phyloP scores from a whole-genome alignment of 2,797 vertebrate genomes.

The Gymnothorax reevesii region DNA sequence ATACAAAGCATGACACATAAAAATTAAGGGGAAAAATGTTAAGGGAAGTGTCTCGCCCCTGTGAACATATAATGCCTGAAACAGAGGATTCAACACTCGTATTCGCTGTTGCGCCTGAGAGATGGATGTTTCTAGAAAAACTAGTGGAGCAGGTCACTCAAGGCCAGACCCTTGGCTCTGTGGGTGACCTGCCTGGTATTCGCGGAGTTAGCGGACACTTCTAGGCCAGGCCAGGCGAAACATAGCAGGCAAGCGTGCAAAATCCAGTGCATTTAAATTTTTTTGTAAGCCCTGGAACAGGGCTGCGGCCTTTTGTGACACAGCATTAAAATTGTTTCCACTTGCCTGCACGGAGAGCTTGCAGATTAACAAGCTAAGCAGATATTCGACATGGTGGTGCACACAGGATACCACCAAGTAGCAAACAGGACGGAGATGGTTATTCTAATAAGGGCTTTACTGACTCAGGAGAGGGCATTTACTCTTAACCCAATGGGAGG shows the following conservation, averaged over 20 bases:
- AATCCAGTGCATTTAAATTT: neutral
- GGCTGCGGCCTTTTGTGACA: slow-evolving; percentile 47
- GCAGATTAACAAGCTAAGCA: slow-evolving; percentile 46
- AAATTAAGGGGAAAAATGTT: neutral
- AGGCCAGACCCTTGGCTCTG: slow-evolving; percentile 62
- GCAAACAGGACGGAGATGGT: neutral
- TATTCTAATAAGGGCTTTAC: neutral
- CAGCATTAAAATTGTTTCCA: slow-evolving; percentile 51
- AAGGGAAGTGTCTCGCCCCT: neutral
- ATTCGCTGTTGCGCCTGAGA: slow-evolving; percentile 37
- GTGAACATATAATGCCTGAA: neutral
- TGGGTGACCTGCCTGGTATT: slow-evolving; percentile 35
- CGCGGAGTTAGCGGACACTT: slow-evolving; percentile 32
- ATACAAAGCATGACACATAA: neutral
- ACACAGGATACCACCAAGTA: slow-evolving; percentile 28
- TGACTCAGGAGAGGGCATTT: neutral
- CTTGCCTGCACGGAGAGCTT: slow-evolving; percentile 32
- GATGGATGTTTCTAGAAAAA: slow-evolving; percentile 34
- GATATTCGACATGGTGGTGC: slow-evolving; percentile 41
- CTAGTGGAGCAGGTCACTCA: slow-evolving; percentile 55
- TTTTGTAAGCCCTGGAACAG: slow-evolving; percentile 44
- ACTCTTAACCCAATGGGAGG: neutral
- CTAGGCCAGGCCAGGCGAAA: neutral
- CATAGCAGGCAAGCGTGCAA: neutral
- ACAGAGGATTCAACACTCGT: slow-evolving; percentile 42